Base-by-base conservation (phyloP, 2,888 invertebrate genomes). In the Cremastinae sp. region DNA sequence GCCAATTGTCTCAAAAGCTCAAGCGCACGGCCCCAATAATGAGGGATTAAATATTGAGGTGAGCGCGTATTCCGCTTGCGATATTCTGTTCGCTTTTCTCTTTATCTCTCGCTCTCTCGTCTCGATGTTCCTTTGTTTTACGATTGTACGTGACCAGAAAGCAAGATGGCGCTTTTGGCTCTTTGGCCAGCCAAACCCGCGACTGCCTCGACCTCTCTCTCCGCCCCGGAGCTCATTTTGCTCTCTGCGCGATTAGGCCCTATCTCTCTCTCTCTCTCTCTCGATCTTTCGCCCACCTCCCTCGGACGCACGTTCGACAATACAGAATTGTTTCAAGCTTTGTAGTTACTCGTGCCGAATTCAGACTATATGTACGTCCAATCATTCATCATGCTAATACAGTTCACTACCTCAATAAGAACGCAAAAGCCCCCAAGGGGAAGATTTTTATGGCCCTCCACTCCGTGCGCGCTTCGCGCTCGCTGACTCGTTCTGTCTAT, bases 41-140 rank as follows among this genome's bases (percentile, higher is more conserved):
- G 88, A 89, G 87, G 84, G 86, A 89, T 89, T 89, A 89, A 89
- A 89, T 88, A 89, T 89, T 89, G 81, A 89, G 82, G 82, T 78
- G 80, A 81, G 82, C 80, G 82, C 82, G 85, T 86, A 87, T 85
- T 84, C 84, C 81, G 65, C 79, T 79, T 78, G 79, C 69, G 74
- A 71, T 75, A 61, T 10, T 38, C 38, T 73, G 58, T 65, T 51
- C 70, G 56, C 45, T n/a, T 28, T 20, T 20, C 20, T 70, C 47
- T 65, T 49, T 64, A 81, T 78, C 76, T 22, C 38, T 18, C 83
- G 75, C 81, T 66, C 53, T 53, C 41, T 65, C 75, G 65, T 74
- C 74, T 82, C 84, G 82, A 85, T 87, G 85, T 88, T 87, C 86
- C 87, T 89, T 89, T 89, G 88, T 89, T 89, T 89, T 88, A 88